These are phyloP conservation scores for Paedocypris sp. DNA, from an alignment of 2,113 vertebrate species.

Conservation along the genomic window DNA sequence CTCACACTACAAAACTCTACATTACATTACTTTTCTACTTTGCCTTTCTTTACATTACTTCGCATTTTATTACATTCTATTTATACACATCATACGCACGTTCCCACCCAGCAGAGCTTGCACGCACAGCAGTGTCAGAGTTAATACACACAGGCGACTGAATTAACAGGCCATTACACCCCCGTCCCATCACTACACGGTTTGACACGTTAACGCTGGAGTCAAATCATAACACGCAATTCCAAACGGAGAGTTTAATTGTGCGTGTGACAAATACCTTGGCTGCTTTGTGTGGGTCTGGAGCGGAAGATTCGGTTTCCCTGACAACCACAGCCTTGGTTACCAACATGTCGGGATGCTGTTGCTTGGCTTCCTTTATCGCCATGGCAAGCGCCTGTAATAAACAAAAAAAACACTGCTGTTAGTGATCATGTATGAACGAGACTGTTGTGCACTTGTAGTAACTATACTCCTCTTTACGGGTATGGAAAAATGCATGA, in stretches of 20 bases:
- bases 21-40: too few relatives aligned
- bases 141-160: not conserved
- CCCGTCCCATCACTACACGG: slow-evolving; percentile 1
- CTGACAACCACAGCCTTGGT: slow-evolving; percentile 98
- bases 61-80: too few relatives aligned
- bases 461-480: too few relatives aligned
- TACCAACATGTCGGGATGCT: slow-evolving; percentile 98
- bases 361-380: slow-evolving; percentile 95
- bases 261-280: slow-evolving; percentile 63
- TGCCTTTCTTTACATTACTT: too few relatives aligned
- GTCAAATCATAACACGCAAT: slow-evolving; percentile 3
- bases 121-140: too few relatives aligned
- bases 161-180: slow-evolving; percentile 17
- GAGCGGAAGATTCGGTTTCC: slow-evolving; percentile 92
- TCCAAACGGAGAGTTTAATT: slow-evolving; percentile 8
- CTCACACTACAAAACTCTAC: too few relatives aligned
- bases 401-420: too few relatives aligned
- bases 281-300: slow-evolving; percentile 73
- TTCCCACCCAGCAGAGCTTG: too few relatives aligned
- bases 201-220: slow-evolving; percentile 11
- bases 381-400: slow-evolving; percentile 88
- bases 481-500: too few relatives aligned
- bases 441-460: too few relatives aligned
- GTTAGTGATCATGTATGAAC: too few relatives aligned
- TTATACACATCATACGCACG: too few relatives aligned